Evolutionary conservation across 1,140 invertebrate genomes (phyloP), one percentile per base, ranked within the genome.

Genomic region (Eumeta japonica): DNA sequence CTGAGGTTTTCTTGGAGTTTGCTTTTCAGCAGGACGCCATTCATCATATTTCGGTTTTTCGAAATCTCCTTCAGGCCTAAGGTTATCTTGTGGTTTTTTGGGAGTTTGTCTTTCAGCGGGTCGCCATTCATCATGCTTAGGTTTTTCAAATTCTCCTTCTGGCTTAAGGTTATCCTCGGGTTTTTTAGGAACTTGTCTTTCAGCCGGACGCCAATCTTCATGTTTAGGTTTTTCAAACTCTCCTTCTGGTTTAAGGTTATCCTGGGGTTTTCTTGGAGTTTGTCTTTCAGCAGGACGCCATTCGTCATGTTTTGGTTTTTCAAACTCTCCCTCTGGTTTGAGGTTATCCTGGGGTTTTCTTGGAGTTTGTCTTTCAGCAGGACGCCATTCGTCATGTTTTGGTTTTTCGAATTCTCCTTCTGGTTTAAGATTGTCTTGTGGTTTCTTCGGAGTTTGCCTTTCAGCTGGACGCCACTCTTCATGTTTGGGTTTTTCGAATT

Each of bases 361-460:
- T 30, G 60, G 50, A 20, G 55, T 41, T 17, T 75, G 63, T 16
- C 75, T 39, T 45, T 76, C 68, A n/a, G 52, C 70, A 19, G 77
- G 75, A 2, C 31, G 50, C 54, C 65, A 87, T 54, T 76, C 51
- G 0, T 80, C 58, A 35, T 76, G 75, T 34, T 78, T 72, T 0
- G 77, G 80, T 32, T 75, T 63, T 47, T 85, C 81, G 48, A 86
- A 85, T 0, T 84, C 80, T 4, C 83, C 82, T 66, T 86, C 83
- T 3, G 81, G 79, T 43, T 62, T 73, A 0, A 87, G 58, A 52
- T 86, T 86, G 53, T 83, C 79, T 43, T 58, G 40, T 0, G 75
- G 77, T 46, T 72, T 76, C 18, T 70, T 68, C 18, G 52, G 61
- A 37, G 56, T 53, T 16, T 51, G 62, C 24, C 67, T 43, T 44